A percentile compares a stretch with the other conserved stretches of the same genome.
Evolutionary conservation across 1,140 invertebrate species (phyloP).

Genomic region (Nephila pilipes): DNA sequence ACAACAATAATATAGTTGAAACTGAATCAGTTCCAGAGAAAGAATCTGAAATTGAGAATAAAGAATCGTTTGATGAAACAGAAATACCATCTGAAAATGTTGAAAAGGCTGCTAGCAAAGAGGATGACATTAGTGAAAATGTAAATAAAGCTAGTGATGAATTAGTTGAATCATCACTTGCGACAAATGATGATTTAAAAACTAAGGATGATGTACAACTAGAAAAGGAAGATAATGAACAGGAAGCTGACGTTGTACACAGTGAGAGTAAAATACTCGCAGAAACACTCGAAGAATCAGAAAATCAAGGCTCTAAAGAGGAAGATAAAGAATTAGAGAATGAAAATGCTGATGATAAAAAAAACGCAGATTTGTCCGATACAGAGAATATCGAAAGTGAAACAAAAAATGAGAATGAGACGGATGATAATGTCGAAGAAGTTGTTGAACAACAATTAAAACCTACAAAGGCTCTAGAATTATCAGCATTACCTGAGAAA

Average conservation of each 20-base stretch:
- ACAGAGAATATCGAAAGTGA: slow-evolving; percentile 6
- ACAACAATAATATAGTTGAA: background rate
- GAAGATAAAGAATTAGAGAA: background rate
- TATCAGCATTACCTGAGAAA: background rate
- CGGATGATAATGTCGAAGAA: background rate
- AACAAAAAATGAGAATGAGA: background rate
- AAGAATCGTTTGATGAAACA: background rate
- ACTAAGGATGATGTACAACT: background rate
- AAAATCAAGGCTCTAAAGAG: background rate
- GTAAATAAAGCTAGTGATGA: background rate
- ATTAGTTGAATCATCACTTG: background rate
- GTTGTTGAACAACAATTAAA: background rate
- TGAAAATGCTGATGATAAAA: background rate
- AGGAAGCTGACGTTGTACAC: background rate
- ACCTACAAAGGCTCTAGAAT: slow-evolving; percentile 20
- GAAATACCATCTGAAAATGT: background rate
- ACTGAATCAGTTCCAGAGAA: background rate
- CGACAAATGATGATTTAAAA: background rate
- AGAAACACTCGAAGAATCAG: too few relatives aligned
- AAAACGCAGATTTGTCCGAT: background rate
- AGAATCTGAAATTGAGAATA: background rate
- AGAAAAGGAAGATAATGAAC: background rate
- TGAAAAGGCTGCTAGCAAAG: background rate
- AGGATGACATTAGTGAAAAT: background rate
- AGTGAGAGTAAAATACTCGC: background rate